Conservation (phyloP, 30 jellyfish, hydroid and myxozoan species). For the Pseudorhiza aurosa region DNA sequence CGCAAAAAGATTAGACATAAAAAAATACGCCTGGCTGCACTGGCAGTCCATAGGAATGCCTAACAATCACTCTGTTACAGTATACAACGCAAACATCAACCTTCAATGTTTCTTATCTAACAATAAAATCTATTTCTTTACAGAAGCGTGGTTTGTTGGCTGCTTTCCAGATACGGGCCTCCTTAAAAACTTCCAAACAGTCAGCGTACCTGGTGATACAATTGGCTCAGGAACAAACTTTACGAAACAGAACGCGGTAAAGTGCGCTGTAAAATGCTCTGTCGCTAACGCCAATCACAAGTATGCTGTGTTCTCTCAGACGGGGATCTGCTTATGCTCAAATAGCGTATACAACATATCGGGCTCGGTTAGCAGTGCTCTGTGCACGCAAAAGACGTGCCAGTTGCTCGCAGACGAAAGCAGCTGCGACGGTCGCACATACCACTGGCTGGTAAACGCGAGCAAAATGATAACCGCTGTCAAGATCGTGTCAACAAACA, state of each 20-base stretch:
- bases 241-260: constrained; percentile 10
- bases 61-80: no score
- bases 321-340: constrained; percentile 52
- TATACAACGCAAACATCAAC: no score
- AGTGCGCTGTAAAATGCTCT: constrained; percentile 30
- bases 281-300: background rate
- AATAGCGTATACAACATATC: background rate
- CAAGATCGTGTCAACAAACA: constrained; percentile 2
- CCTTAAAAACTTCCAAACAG: constrained; percentile 4
- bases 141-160: constrained; percentile 44
- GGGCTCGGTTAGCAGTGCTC: constrained; percentile 1
- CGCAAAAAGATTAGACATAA: no score
- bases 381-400: constrained; percentile 26
- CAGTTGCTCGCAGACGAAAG: background rate
- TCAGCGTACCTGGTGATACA: constrained; percentile 14
- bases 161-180: constrained; percentile 31
- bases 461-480: constrained; percentile 6
- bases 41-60: no score
- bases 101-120: no score
- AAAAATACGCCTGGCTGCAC: no score
- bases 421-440: constrained; percentile 48
- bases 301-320: constrained; percentile 29
- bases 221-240: background rate
- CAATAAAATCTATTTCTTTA: no score
- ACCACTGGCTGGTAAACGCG: constrained; percentile 27